Base-by-base conservation (phyloP, 2,888 invertebrate genomes). In the Nematopogon swammerdamellus region DNA sequence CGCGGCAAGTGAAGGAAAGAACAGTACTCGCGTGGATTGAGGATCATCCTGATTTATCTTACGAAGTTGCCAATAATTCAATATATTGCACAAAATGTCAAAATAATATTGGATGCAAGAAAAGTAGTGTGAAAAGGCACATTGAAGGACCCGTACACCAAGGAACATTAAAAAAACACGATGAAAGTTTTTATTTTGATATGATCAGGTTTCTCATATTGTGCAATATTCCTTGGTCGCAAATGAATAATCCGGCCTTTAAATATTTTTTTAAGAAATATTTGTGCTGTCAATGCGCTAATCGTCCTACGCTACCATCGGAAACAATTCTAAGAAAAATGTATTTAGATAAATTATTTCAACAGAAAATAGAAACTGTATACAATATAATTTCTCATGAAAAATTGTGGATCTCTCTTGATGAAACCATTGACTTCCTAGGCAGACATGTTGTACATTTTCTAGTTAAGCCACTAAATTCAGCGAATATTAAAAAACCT, bases 171-270 rank as follows among this genome's bases (percentile, higher is more conserved):
- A 50, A 50, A 18, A 17, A 44, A 45, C 44, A 19, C n/a, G 44
- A 50, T 44, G 47, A 47, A 29, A 47, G 47, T 43, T 50, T 50
- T 50, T 50, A 50, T 46, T 50, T 47, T 19, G 50, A 50, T 19
- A 44, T 50, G n/a, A 47, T 50, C 16, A 25, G 47, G 20, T 50
- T 50, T 44, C 19, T 47, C 19, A 50, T 50, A 29, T 30, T 50
- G 18, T 50, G 50, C 36, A 50, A 50, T 45, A 50, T 50, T 42
- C 50, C 50, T 18, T 50, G 50, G 50, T 47, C 50, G n/a, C 50
- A 47, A 47, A 44, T 50, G 47, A 47, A 44, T 25, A 50, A 50
- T 36, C 17, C 44, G 19, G 47, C 50, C n/a, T 50, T 47, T 18
- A 44, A 44, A 44, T 6, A 18, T 18, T 50, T 50, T 29, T 50